Evolutionary conservation across 2,888 invertebrate species (phyloP).

Genomic region (Cryptocheilus praepositus): DNA sequence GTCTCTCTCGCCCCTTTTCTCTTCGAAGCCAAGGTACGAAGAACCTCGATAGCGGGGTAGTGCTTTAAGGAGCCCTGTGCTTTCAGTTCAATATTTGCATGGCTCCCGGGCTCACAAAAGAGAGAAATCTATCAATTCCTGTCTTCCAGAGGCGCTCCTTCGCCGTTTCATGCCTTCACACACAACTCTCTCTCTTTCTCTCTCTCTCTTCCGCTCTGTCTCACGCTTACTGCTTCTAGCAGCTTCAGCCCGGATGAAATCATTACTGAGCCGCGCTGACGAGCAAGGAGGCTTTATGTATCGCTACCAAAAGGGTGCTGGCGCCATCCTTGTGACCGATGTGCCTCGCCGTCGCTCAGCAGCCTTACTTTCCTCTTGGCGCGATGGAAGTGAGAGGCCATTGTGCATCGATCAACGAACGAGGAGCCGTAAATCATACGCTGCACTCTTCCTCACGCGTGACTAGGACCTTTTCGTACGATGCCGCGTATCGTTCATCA

Average conservation of each 20-base stretch:
- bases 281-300: slow-evolving; percentile 50
- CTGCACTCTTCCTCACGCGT: slow-evolving; percentile 41
- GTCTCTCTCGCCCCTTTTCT: neutral
- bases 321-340: neutral
- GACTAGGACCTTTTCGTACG: slow-evolving; percentile 31
- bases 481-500: neutral
- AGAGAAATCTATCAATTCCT: slow-evolving; percentile 70
- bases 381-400: slow-evolving; percentile 13
- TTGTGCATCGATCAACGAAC: slow-evolving; percentile 43
- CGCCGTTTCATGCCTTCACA: slow-evolving; percentile 6
- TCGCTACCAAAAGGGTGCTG: slow-evolving; percentile 35
- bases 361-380: neutral
- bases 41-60: slow-evolving; percentile 42
- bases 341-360: no score
- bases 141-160: slow-evolving; percentile 56
- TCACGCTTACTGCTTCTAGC: slow-evolving; percentile 9
- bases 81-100: slow-evolving; percentile 63
- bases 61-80: slow-evolving; percentile 57
- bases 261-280: slow-evolving; percentile 53
- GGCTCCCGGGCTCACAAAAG: slow-evolving; percentile 58
- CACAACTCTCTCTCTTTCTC: neutral
- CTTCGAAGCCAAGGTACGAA: slow-evolving; percentile 9
- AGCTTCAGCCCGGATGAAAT: slow-evolving; percentile 51
- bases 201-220: slow-evolving; percentile 6
- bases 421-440: slow-evolving; percentile 57